Conservation (phyloP, 1,140 invertebrate species). For the Drosophila micromelanica region DNA sequence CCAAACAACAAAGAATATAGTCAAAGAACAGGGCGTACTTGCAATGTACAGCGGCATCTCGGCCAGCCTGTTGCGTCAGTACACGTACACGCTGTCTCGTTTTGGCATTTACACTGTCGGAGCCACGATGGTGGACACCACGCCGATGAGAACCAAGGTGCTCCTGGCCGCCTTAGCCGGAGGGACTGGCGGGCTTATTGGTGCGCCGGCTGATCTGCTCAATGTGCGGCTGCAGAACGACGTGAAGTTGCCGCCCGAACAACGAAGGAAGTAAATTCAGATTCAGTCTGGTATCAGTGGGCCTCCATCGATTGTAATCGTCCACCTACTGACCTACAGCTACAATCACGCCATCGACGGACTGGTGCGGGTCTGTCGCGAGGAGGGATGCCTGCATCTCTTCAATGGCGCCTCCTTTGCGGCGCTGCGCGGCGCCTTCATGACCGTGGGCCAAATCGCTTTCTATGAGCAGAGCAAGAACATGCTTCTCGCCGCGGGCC, state of each 20-base stretch:
- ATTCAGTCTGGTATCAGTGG: no score
- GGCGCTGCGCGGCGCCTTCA: constrained; percentile 93
- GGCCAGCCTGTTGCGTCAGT: constrained; percentile 60
- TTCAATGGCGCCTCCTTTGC: constrained; percentile 96
- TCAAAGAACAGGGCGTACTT: constrained; percentile 86
- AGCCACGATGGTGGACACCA: constrained; percentile 40
- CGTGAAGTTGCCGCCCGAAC: constrained; percentile 43
- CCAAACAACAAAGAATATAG: constrained; percentile 20
- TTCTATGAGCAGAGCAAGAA: constrained; percentile 93
- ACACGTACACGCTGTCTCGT: constrained; percentile 58
- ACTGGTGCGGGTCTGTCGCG: constrained; percentile 90
- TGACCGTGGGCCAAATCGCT: constrained; percentile 98
- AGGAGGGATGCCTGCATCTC: constrained; percentile 92
- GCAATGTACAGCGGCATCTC: constrained; percentile 67
- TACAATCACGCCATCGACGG: constrained; percentile 99
- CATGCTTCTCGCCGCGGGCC: constrained; percentile 20
- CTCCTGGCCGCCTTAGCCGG: constrained; percentile 35
- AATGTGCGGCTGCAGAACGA: constrained; percentile 71
- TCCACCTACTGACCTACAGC: constrained; percentile 94
- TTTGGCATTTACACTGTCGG: constrained; percentile 62
- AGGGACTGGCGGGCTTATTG: constrained; percentile 43
- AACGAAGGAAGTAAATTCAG: constrained; percentile 86
- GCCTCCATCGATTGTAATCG: no score
- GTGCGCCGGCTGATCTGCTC: constrained; percentile 60
- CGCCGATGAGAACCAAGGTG: constrained; percentile 44